phyloP scores from a whole-genome alignment of 2,888 invertebrate species.

The Microplitis manilae region DNA sequence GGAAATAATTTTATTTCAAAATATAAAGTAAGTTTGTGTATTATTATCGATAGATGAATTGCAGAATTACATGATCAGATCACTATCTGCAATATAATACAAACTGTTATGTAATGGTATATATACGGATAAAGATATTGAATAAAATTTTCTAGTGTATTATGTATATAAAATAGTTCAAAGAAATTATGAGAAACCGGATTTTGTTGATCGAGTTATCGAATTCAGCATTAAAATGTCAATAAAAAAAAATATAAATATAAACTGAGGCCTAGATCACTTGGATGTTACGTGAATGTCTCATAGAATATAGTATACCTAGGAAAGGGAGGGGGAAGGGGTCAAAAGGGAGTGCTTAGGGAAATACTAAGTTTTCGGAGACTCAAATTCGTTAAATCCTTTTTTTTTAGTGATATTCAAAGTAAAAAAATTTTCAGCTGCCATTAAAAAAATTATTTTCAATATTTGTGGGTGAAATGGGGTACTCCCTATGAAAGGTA shows the following conservation, averaged over 20 bases:
- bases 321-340: too few species aligned
- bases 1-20: neutral
- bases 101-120: neutral
- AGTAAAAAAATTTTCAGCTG: too few species aligned
- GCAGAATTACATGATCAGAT: neutral
- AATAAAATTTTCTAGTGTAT: neutral
- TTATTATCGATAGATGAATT: neutral
- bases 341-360: too few species aligned
- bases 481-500: too few species aligned
- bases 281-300: neutral
- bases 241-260: neutral
- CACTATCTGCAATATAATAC: neutral
- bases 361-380: too few species aligned
- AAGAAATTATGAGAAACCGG: conserved; percentile 21
- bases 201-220: conserved; percentile 12
- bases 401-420: too few species aligned
- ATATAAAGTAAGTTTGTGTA: neutral
- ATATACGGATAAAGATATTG: neutral
- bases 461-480: too few species aligned
- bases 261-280: neutral
- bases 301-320: too few species aligned
- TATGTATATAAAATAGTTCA: neutral
- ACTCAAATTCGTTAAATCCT: too few species aligned
- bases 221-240: neutral
- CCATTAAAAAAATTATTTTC: too few species aligned